phyloP scores from a whole-genome alignment of 2,888 invertebrate genomes.

The Biston stratarius region DNA sequence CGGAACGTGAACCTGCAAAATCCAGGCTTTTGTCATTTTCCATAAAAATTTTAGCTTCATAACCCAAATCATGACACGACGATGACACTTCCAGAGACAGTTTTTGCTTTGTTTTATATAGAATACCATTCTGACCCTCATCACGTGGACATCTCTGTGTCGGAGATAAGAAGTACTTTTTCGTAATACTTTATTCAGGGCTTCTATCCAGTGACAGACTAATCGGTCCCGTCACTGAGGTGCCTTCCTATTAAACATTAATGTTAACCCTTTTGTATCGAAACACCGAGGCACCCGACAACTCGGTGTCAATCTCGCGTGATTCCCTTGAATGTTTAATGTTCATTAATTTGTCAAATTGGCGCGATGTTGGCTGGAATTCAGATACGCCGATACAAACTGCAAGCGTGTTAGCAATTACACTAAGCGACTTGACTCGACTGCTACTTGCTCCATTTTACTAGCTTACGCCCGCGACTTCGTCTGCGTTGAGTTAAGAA shows the following conservation, averaged over 20 bases:
- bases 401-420: constrained; percentile 15
- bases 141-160: constrained; percentile 67
- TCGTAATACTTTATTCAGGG: constrained; percentile 85
- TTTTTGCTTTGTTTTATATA: constrained; percentile 46
- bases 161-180: constrained; percentile 84
- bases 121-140: constrained; percentile 70
- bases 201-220: constrained; percentile 82
- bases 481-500: too few relatives aligned
- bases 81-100: constrained; percentile 37
- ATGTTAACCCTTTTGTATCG: constrained; percentile 82
- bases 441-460: too few relatives aligned
- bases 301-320: constrained; percentile 76
- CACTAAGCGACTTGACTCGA: constrained; percentile 3
- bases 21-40: constrained; percentile 12
- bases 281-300: constrained; percentile 69
- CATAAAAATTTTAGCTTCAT: constrained; percentile 29
- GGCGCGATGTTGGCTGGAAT: constrained; percentile 45
- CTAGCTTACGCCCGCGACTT: too few relatives aligned
- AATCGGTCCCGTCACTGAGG: constrained; percentile 82
- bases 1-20: background rate
- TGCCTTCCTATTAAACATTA: constrained; percentile 79
- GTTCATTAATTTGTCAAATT: constrained; percentile 80
- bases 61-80: constrained; percentile 36
- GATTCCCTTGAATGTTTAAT: constrained; percentile 77
- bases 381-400: background rate